Evolutionary conservation across 2,888 invertebrate genomes (phyloP).

Genomic region (Drosophila paramelanica): DNA sequence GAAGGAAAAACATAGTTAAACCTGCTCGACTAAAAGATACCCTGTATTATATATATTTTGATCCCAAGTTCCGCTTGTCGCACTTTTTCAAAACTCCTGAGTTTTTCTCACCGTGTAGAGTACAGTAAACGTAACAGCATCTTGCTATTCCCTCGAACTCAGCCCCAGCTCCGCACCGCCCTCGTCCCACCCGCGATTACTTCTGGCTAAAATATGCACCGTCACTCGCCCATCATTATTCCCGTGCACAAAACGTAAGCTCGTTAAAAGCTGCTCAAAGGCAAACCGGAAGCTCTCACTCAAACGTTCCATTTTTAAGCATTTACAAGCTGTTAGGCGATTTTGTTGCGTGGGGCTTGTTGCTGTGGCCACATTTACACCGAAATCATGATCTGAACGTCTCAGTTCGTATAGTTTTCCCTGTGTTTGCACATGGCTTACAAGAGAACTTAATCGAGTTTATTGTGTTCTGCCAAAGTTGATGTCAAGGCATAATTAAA

Average conservation of each 20-base stretch:
- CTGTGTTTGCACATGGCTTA: slow-evolving; percentile 20
- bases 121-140: slow-evolving; percentile 1
- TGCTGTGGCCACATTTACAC: slow-evolving; percentile 31
- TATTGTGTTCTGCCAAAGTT: neutral
- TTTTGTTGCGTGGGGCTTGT: neutral
- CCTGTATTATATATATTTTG: neutral
- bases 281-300: slow-evolving; percentile 53
- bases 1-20: no score
- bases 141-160: neutral
- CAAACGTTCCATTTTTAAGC: slow-evolving; percentile 48
- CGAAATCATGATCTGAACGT: slow-evolving; percentile 29
- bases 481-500: slow-evolving; percentile 11
- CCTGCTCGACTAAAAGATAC: neutral
- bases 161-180: neutral
- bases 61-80: no score
- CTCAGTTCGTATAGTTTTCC: slow-evolving; percentile 23
- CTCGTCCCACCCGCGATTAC: slow-evolving; percentile 7
- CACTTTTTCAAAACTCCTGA: no score
- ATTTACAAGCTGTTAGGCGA: slow-evolving; percentile 55
- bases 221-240: slow-evolving; percentile 72
- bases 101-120: no score
- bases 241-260: slow-evolving; percentile 60
- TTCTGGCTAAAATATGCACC: slow-evolving; percentile 63
- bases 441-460: slow-evolving; percentile 12
- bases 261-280: slow-evolving; percentile 71